Conservation (phyloP, 30 jellyfish, hydroid and myxozoan genomes). For the Chrysaora quinquecirrha region DNA sequence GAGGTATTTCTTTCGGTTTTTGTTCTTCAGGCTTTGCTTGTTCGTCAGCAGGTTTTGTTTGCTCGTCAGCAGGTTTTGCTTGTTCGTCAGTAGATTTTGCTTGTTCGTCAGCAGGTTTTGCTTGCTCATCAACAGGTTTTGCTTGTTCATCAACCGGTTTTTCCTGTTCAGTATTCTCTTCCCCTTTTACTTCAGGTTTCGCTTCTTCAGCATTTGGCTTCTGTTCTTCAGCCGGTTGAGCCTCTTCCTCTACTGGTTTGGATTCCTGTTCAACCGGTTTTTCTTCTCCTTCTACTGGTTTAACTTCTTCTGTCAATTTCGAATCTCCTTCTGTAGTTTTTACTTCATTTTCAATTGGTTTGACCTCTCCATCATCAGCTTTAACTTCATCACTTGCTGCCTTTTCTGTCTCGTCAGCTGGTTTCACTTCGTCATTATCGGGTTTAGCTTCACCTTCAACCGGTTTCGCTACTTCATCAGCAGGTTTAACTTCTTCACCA, state of each 20-base stretch:
- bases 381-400: slow-evolving; percentile 1
- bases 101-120: not conserved
- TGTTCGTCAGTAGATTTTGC: not conserved
- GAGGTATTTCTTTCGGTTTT: not conserved
- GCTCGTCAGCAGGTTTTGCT: not conserved
- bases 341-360: not conserved
- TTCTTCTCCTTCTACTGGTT: slow-evolving; percentile 4
- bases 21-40: not conserved
- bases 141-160: not conserved
- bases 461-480: not conserved
- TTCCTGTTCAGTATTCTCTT: not conserved
- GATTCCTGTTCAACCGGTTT: slow-evolving; percentile 4
- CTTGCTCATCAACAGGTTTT: not conserved
- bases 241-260: not conserved
- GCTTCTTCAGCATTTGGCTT: not conserved
- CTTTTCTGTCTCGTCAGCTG: not conserved
- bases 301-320: not conserved
- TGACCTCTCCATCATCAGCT: not conserved
- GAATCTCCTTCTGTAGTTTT: too few relatives aligned
- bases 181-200: not conserved
- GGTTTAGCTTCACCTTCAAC: not conserved
- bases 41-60: not conserved
- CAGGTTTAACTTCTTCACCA: slow-evolving; percentile 1
- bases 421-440: slow-evolving; percentile 7
- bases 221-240: not conserved